Conservation (phyloP, 2,113 vertebrate genomes). For the Clarias gariepinus region DNA sequence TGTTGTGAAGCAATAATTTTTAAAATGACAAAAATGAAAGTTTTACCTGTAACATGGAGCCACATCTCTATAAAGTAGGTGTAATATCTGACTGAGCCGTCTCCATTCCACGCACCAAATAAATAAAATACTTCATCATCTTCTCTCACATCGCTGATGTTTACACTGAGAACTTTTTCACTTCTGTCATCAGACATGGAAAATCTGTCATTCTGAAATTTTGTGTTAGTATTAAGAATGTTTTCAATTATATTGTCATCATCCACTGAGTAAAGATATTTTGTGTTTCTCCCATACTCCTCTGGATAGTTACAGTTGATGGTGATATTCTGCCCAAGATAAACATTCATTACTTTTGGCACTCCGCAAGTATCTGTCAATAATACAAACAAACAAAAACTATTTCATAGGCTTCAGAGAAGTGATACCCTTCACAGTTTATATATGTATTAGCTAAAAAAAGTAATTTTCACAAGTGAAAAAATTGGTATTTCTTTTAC, state of each 20-base stretch:
- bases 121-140: conserved; percentile 21
- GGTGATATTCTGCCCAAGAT: background rate
- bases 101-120: background rate
- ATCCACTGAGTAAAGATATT: background rate
- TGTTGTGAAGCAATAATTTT: background rate
- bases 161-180: conserved; percentile 1
- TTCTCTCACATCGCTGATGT: conserved; percentile 25
- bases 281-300: background rate
- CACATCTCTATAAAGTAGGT: conserved; percentile 1
- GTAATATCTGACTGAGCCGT: background rate
- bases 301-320: conserved; percentile 8
- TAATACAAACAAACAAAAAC: background rate
- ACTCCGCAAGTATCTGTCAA: conserved; percentile 26
- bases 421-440: background rate
- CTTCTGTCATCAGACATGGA: conserved; percentile 14
- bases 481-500: background rate
- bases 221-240: background rate
- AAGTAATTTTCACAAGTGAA: background rate
- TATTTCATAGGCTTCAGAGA: background rate
- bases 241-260: fast-evolving
- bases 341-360: background rate
- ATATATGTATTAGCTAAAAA: background rate
- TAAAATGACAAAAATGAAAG: background rate
- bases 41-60: conserved; percentile 15
- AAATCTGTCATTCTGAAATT: background rate